Evolutionary conservation across 2,888 invertebrate genomes (phyloP).

Genomic region (Itoplectis maculator): DNA sequence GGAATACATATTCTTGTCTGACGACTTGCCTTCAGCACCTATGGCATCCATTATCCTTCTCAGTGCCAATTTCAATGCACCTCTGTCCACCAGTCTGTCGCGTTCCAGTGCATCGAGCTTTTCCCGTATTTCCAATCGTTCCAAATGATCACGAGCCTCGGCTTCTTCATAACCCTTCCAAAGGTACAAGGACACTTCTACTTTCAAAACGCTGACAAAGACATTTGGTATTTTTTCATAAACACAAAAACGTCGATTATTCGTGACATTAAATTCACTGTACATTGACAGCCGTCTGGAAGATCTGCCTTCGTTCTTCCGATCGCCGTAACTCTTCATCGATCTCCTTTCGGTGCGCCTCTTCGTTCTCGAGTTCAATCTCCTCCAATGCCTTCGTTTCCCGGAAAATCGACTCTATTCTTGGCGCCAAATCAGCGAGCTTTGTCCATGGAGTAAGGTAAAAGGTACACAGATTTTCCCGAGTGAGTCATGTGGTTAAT

Average conservation of each 20-base stretch:
- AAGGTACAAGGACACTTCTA: background rate
- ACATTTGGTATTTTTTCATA: background rate
- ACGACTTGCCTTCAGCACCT: constrained; percentile 53
- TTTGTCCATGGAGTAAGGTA: constrained; percentile 10
- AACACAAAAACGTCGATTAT: constrained; percentile 5
- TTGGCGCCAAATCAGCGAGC: constrained; percentile 54
- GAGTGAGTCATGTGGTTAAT: background rate
- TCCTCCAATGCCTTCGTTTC: constrained; percentile 59
- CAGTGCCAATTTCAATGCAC: constrained; percentile 72
- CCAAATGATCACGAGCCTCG: constrained; percentile 44
- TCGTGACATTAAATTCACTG: constrained; percentile 44
- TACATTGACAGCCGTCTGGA: constrained; percentile 66
- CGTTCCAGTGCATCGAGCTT: constrained; percentile 56
- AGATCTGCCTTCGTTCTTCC: constrained; percentile 57
- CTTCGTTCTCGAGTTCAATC: constrained; percentile 59
- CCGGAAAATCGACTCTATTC: constrained; percentile 60
- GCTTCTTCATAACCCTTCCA: constrained; percentile 61
- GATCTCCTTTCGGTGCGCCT: constrained; percentile 37
- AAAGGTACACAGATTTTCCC: background rate
- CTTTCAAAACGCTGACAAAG: background rate
- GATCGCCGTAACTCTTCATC: constrained; percentile 54
- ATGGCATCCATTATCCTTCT: constrained; percentile 70
- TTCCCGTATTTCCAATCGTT: constrained; percentile 58
- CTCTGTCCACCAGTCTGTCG: constrained; percentile 70
- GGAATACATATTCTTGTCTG: constrained; percentile 23